Conservation (phyloP, 2,888 invertebrate species). For the Neria commutata region DNA sequence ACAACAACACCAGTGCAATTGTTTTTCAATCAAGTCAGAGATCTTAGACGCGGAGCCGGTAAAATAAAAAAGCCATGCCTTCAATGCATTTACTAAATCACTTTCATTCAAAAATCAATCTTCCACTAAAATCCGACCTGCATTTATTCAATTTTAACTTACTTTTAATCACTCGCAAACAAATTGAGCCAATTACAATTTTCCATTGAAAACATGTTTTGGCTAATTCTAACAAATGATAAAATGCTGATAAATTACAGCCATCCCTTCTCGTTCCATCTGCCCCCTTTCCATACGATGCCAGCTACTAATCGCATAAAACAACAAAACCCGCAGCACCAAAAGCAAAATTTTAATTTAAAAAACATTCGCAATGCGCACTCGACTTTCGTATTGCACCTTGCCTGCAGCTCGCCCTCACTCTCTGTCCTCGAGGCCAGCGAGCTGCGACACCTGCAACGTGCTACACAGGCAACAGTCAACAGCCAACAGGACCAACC, state of each 20-base stretch:
- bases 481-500: constrained; percentile 4
- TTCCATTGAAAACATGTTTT: not conserved
- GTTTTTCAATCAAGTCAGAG: no score
- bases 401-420: not conserved
- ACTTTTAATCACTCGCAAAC: no score
- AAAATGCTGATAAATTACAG: constrained; percentile 29
- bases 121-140: no score
- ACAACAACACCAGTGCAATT: no score
- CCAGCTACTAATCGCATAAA: constrained; percentile 32
- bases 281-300: not conserved
- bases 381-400: not conserved
- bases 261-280: not conserved
- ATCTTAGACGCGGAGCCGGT: no score
- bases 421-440: not conserved
- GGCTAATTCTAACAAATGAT: constrained; percentile 33
- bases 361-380: constrained; percentile 14
- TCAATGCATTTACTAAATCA: no score
- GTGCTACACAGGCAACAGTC: not conserved
- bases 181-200: not conserved
- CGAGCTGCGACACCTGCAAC: constrained; percentile 12
- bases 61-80: no score
- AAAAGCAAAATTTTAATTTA: constrained; percentile 33
- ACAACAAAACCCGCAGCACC: constrained; percentile 39
- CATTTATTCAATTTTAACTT: no score
- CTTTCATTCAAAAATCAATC: no score